Conservation (phyloP, 2,113 vertebrate genomes). For the Bostrychus sinensis region DNA sequence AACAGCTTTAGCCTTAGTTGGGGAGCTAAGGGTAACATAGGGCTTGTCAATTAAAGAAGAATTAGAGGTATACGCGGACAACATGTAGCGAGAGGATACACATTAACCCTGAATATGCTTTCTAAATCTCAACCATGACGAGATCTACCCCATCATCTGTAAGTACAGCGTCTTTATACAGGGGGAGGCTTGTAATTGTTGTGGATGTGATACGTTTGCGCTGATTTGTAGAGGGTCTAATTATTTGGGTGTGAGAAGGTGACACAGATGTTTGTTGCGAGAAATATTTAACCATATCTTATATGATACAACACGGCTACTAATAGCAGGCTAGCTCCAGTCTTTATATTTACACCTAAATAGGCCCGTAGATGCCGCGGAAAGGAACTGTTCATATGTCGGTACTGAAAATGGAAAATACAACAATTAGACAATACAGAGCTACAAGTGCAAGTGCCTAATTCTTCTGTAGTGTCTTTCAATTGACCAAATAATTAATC, state of each 20-base stretch:
- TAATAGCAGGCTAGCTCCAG: slow-evolving; percentile 65
- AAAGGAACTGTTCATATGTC: slow-evolving; percentile 77
- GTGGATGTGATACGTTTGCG: slow-evolving; percentile 53
- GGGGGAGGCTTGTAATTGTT: slow-evolving; percentile 57
- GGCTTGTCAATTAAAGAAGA: slow-evolving; percentile 48
- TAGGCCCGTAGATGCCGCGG: slow-evolving; percentile 65
- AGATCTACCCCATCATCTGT: slow-evolving; percentile 72
- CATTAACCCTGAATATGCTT: slow-evolving; percentile 70
- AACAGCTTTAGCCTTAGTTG: slow-evolving; percentile 62
- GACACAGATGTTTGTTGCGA: slow-evolving; percentile 48
- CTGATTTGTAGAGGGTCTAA: slow-evolving; percentile 41
- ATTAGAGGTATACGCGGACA: slow-evolving; percentile 32
- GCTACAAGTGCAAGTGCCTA: slow-evolving; percentile 48
- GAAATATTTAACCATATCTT: slow-evolving; percentile 51
- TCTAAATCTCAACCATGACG: slow-evolving; percentile 75
- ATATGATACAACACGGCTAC: slow-evolving; percentile 47
- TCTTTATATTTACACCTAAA: slow-evolving; percentile 74
- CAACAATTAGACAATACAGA: slow-evolving; percentile 35
- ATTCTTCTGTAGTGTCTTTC: slow-evolving; percentile 26
- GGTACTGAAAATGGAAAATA: slow-evolving; percentile 72
- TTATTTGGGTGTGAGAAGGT: slow-evolving; percentile 69
- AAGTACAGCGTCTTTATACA: slow-evolving; percentile 67
- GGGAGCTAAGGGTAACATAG: slow-evolving; percentile 60
- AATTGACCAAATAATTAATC: not conserved
- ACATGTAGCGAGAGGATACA: slow-evolving; percentile 54